Evolutionary conservation across 2,113 vertebrate species (phyloP).

Genomic region (Poeciliopsis turrubarensis): DNA sequence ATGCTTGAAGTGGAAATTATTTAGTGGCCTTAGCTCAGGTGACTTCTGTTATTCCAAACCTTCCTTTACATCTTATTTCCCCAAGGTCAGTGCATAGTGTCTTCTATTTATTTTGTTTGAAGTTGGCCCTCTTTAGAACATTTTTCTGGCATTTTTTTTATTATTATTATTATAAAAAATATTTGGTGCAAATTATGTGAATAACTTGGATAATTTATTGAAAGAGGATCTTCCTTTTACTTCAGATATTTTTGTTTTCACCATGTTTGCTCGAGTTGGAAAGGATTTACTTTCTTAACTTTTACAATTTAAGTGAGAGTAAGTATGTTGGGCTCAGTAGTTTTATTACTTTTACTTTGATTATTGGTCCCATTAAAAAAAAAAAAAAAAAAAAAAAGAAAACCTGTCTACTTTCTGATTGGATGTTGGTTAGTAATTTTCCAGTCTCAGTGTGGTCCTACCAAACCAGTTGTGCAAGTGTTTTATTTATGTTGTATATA

Average conservation of each 20-base stretch:
- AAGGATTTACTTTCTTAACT: slow-evolving; percentile 24
- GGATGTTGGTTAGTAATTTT: slow-evolving; percentile 52
- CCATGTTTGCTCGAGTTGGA: slow-evolving; percentile 16
- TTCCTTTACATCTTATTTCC: slow-evolving; percentile 24
- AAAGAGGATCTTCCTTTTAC: background rate
- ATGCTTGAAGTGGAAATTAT: slow-evolving; percentile 50
- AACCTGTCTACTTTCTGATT: background rate
- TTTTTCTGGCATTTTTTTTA: too few relatives aligned
- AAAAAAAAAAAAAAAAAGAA: too few relatives aligned
- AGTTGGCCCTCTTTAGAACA: background rate
- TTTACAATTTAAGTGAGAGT: background rate
- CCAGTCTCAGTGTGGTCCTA: slow-evolving; percentile 29
- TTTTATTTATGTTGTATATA: slow-evolving; percentile 12
- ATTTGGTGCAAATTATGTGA: too few relatives aligned
- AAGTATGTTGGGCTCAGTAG: background rate
- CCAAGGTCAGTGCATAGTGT: slow-evolving; percentile 48
- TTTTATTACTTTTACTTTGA: background rate
- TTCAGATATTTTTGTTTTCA: background rate
- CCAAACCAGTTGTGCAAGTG: slow-evolving; percentile 51
- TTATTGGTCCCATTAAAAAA: background rate
- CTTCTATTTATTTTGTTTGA: background rate
- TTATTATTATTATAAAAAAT: too few relatives aligned
- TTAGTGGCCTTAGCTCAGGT: slow-evolving; percentile 44
- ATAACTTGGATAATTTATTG: too few relatives aligned
- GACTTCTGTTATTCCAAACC: slow-evolving; percentile 34